Evolutionary conservation across 2,888 invertebrate species (phyloP), one percentile per base, ranked within the genome.

Genomic region (Amphipyra berbera): DNA sequence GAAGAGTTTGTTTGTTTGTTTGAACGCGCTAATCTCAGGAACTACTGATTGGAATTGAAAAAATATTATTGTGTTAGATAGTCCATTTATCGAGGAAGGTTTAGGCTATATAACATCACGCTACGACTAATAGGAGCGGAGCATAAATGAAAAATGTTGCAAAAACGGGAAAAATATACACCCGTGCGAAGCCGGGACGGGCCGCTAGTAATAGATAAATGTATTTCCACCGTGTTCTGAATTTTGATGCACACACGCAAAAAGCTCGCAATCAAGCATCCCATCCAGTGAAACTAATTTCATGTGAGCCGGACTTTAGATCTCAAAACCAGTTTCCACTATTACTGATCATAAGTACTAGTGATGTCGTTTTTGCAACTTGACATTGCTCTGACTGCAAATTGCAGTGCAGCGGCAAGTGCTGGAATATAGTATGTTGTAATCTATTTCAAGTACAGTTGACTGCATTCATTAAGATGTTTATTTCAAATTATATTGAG

Each of bases 321-420:
- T 42, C 44, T 48, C 14, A 42, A 55, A 70, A 73, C 74, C 61
- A 42, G 69, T 70, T 68, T 61, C 45, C 45, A 30, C 61, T 21
- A 60, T 52, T 61, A 41, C 48, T 45, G 33, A 48, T 61, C 57
- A 35, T 33, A 68, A 48, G 15, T 38, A 30, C 45, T 15, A 44
- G 33, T 52, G 50, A 57, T 61, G 49, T 58, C 41, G 54, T 74
- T 61, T 61, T 71, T 71, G 38, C 41, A 21, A 47, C 54, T 53
- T 65, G 71, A 61, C 59, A 68, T 67, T 67, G 72, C 57, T 44
- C 58, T 57, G 52, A 47, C 55, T 61, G 42, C 50, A 63, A 67
- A 70, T 66, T 75, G 69, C 52, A 41, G 44, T 55, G 35, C 38
- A 59, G 42, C 57, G 38, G 53, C 59, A 58, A 57, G 44, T 45